Percentiles rank a stretch among this genome's conserved stretches.
phyloP scores from a whole-genome alignment of 2,888 invertebrate genomes.

The Cheilosia grossa region DNA sequence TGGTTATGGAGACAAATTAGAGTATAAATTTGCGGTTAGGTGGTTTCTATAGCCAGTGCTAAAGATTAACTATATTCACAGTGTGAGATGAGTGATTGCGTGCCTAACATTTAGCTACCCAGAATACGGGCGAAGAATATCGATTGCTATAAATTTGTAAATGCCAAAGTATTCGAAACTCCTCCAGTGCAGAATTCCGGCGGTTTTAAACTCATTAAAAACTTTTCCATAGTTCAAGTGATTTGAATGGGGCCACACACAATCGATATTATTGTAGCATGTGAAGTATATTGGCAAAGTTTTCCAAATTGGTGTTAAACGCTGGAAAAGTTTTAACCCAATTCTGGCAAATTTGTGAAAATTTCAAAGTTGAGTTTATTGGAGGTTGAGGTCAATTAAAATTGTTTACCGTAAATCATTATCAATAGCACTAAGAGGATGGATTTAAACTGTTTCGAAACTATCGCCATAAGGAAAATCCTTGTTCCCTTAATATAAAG shows the following conservation, averaged over 20 bases:
- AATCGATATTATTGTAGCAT: constrained; percentile 22
- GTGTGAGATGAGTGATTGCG: constrained; percentile 22
- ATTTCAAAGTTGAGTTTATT: neutral
- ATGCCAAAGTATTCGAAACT: constrained; percentile 15
- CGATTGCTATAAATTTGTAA: constrained; percentile 9
- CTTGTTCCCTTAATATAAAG: no score
- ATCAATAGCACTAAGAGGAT: no score
- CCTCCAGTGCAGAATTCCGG: constrained; percentile 5
- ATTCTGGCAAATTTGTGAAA: neutral
- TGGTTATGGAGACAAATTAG: constrained; percentile 30
- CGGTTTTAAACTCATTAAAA: constrained; percentile 56
- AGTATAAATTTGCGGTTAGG: constrained; percentile 17
- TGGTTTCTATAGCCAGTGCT: constrained; percentile 10
- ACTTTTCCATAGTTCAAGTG: constrained; percentile 47
- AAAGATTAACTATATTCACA: neutral
- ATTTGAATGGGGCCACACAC: constrained; percentile 46
- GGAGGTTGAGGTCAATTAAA: neutral
- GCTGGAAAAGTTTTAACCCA: neutral
- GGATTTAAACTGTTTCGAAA: no score
- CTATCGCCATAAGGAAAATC: no score
- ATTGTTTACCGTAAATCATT: neutral
- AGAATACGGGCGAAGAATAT: neutral
- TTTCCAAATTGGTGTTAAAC: constrained; percentile 2
- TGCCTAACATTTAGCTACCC: constrained; percentile 8
- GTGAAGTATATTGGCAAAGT: constrained; percentile 18